Evolutionary conservation across 2,797 vertebrate species (phyloP).

Genomic region (Vespertilio murinus): DNA sequence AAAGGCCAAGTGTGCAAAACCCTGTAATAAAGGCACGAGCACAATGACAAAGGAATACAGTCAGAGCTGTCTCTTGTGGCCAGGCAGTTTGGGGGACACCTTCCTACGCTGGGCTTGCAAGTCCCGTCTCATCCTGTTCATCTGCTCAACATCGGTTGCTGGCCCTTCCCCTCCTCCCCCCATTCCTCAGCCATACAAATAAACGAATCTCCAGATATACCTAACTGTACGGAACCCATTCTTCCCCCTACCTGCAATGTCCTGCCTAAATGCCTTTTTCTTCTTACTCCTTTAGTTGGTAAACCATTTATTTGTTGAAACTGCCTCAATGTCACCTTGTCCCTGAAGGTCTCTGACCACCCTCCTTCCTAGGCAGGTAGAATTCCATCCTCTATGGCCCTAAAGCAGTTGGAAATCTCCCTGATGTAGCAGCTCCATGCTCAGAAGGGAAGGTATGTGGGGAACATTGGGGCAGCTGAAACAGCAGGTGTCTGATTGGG

Average conservation of each 20-base stretch:
- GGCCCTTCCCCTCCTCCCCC: neutral
- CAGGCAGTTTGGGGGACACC: neutral
- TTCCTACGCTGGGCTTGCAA: neutral
- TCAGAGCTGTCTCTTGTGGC: neutral
- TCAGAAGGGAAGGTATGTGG: neutral
- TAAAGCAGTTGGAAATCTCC: neutral
- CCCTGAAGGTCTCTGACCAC: neutral
- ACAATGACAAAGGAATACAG: neutral
- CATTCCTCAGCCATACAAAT: neutral
- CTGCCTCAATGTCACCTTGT: neutral
- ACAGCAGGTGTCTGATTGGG: neutral
- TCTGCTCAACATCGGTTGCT: neutral
- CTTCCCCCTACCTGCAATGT: neutral
- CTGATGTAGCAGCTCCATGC: fast-evolving
- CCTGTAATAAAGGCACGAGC: neutral
- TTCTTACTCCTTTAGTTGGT: neutral
- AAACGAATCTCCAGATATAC: neutral
- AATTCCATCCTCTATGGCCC: neutral
- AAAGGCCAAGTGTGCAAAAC: neutral
- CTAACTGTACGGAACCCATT: fast-evolving
- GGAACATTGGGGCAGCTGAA: neutral
- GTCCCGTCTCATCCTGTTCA: neutral
- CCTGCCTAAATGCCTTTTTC: neutral
- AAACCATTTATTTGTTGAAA: neutral
- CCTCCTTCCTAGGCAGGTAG: neutral